Evolutionary conservation across 2,113 vertebrate genomes (phyloP).

Genomic region (Stegastes partitus): DNA sequence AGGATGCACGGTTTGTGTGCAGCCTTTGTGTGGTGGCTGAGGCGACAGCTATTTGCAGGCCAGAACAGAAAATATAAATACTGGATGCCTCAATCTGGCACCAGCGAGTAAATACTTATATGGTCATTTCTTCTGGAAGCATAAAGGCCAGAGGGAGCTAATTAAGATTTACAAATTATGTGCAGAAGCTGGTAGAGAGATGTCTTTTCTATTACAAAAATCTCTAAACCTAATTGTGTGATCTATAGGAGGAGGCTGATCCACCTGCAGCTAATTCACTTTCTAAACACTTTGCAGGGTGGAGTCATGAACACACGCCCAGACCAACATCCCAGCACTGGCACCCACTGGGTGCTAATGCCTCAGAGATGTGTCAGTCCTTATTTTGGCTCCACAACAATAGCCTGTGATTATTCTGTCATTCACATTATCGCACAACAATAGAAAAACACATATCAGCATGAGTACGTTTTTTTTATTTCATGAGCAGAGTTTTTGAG

Average conservation of each 20-base stretch:
- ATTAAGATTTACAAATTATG: not conserved
- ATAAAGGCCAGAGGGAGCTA: no score
- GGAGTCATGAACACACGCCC: constrained; percentile 23
- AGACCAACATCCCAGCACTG: not conserved
- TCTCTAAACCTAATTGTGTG: not conserved
- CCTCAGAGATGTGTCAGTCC: not conserved
- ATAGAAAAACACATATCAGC: constrained; percentile 17
- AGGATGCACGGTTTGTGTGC: constrained; percentile 85
- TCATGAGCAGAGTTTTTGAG: not conserved
- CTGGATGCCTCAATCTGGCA: constrained; percentile 69
- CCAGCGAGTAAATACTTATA: constrained; percentile 50
- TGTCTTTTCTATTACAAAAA: no score
- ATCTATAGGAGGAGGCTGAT: not conserved
- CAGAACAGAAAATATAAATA: constrained; percentile 81
- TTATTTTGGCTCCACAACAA: not conserved
- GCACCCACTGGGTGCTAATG: not conserved
- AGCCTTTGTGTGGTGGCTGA: constrained; percentile 47
- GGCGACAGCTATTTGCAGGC: constrained; percentile 76
- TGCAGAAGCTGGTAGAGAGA: no score
- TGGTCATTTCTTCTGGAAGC: not conserved
- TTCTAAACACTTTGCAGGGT: not conserved
- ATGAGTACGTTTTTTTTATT: constrained; percentile 23
- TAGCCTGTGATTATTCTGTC: no score
- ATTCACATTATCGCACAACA: not conserved
- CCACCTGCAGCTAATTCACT: not conserved